These are phyloP conservation scores for Clusia tigrina DNA, from an alignment of 2,888 invertebrate species.

Conservation along the genomic window DNA sequence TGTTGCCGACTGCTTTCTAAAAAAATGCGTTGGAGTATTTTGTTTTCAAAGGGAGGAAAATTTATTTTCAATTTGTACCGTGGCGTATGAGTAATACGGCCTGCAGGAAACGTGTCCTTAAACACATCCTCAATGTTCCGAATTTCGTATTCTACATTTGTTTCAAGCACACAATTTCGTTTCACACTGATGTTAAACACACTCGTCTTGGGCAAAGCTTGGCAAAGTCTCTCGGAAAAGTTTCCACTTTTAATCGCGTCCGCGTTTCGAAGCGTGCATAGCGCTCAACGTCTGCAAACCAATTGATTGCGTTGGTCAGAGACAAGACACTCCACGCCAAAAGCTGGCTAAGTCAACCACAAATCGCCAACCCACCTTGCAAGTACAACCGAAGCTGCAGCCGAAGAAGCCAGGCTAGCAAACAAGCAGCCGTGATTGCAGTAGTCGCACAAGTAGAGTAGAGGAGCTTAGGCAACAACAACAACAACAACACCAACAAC, in stretches of 20 bases:
- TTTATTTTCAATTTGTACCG: too few relatives aligned
- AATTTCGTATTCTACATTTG: too few relatives aligned
- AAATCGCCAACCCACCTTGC: not conserved
- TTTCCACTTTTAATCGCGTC: not conserved
- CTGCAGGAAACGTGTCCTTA: too few relatives aligned
- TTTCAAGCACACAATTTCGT: too few relatives aligned
- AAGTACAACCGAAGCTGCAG: not conserved
- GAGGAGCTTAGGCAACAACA: not conserved
- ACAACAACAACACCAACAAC: not conserved
- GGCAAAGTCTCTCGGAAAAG: too few relatives aligned
- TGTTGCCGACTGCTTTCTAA: too few relatives aligned
- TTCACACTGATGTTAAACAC: too few relatives aligned
- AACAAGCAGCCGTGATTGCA: not conserved
- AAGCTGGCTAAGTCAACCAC: not conserved
- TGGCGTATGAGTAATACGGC: too few relatives aligned
- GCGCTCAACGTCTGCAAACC: slow-evolving; percentile 57
- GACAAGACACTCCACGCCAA: not conserved
- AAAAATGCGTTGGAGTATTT: too few relatives aligned
- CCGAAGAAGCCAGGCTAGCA: not conserved
- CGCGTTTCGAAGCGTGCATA: slow-evolving; percentile 45
- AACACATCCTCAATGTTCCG: too few relatives aligned
- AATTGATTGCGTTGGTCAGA: slow-evolving; percentile 39
- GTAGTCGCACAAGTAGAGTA: not conserved
- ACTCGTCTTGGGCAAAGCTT: too few relatives aligned
- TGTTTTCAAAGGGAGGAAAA: too few relatives aligned